Evolutionary conservation across 1,140 invertebrate genomes (phyloP), one percentile per base, ranked within the genome.

Genomic region (Tetramorium simillimum): DNA sequence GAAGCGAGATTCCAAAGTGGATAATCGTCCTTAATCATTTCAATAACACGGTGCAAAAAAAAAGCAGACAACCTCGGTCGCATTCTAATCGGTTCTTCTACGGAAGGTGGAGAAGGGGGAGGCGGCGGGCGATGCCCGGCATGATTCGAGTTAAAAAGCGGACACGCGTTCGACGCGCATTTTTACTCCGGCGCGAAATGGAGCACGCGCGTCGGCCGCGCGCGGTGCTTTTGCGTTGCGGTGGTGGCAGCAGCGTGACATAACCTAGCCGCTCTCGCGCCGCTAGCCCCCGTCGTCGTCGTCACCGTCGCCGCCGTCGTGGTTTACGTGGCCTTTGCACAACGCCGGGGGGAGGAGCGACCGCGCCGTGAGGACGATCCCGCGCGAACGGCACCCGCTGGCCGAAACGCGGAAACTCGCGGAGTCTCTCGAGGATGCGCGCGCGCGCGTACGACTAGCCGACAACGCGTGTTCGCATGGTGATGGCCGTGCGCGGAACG

Each of bases 161-260:
- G 62, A 65, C 28, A 56, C 33, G 62, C 43, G 28, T 24, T 18
- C 21, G 28, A 37, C 33, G 40, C 76, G 12, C 12, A 60, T 60
- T n/a, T n/a, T n/a, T 18, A 62, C 21, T 60, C 58, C 33, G 43
- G 33, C 3, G 21, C 33, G 58, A 5, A 49, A 24, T n/a, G 56
- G 33, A 62, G 77, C 12, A 21, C n/a, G 60, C 43, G 53, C n/a
- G 60, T 62, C 60, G 28, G 28, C 24, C 24, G 28, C 53, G 18
- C 43, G 33, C 86, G 82, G 89, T 90, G 78, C 49, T 88, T 90
- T 90, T 14, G 60, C 51, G 67, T 33, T 84, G 43, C 76, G 37
- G 49, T 90, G 82, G 88, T 91, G 89, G 89, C 82, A 91, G 33
- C 77, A 91, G 43, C 77, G 40, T 76, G 77, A 91, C 88, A 91